phyloP scores from a whole-genome alignment of 1,140 invertebrate genomes.

The Dreissena rostriformis region DNA sequence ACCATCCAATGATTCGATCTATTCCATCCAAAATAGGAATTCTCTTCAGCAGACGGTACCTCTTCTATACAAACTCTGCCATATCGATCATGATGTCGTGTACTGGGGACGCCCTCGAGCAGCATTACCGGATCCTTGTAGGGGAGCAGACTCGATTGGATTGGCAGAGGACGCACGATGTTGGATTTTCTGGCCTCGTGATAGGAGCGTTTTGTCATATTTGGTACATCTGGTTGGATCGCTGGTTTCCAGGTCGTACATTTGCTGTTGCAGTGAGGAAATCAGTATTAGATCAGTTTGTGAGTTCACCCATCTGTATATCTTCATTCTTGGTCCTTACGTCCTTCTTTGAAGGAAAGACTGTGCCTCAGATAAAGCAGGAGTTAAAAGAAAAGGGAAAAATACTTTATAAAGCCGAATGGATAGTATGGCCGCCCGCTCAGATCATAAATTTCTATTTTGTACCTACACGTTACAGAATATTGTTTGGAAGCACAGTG shows the following conservation, averaged over 20 bases:
- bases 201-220: slow-evolving; percentile 92
- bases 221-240: slow-evolving; percentile 90
- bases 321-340: slow-evolving; percentile 90
- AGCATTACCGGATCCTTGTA: slow-evolving; percentile 90
- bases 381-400: slow-evolving; percentile 90
- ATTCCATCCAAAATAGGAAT: not conserved
- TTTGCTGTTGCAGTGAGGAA: slow-evolving; percentile 90
- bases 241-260: slow-evolving; percentile 86
- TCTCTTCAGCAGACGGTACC: slow-evolving; percentile 79
- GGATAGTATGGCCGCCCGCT: slow-evolving; percentile 90
- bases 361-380: slow-evolving; percentile 75
- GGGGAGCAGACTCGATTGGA: slow-evolving; percentile 84
- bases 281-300: slow-evolving; percentile 92
- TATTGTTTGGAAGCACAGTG: slow-evolving; percentile 95
- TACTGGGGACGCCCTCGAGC: slow-evolving; percentile 91
- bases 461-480: slow-evolving; percentile 91
- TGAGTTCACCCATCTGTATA: slow-evolving; percentile 93
- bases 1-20: not conserved
- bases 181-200: slow-evolving; percentile 88
- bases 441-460: slow-evolving; percentile 95
- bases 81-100: slow-evolving; percentile 90
- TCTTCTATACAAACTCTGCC: slow-evolving; percentile 92
- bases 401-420: slow-evolving; percentile 90
- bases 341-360: slow-evolving; percentile 87
- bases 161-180: slow-evolving; percentile 87